These are phyloP conservation scores for Paramuricea clavata DNA, from an alignment of 92 coral and sea anemone genomes.

Conservation along the genomic window DNA sequence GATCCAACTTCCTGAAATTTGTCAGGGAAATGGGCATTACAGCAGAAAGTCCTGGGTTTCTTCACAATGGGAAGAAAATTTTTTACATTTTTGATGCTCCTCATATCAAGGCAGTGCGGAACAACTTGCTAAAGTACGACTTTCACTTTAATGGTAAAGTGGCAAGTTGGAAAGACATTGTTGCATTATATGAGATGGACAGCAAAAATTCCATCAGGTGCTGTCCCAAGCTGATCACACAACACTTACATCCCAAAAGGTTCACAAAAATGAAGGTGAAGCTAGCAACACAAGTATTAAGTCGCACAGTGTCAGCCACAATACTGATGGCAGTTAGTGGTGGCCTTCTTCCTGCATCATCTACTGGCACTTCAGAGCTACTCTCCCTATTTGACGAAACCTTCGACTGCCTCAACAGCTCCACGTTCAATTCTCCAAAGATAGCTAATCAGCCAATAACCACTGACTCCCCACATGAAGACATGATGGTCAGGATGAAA, in stretches of 20 bases:
- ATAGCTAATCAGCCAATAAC: conserved; percentile 15
- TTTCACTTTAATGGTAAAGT: conserved; percentile 21
- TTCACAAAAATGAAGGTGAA: conserved; percentile 31
- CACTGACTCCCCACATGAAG: background rate
- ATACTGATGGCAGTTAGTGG: conserved; percentile 26
- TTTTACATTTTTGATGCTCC: background rate
- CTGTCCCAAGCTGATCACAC: conserved; percentile 24
- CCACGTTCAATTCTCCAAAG: conserved; percentile 2
- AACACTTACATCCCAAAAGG: conserved; percentile 13
- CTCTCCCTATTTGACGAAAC: conserved; percentile 19
- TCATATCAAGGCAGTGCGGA: conserved; percentile 33
- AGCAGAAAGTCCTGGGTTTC: conserved; percentile 9
- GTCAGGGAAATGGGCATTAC: conserved; percentile 29
- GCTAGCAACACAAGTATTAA: conserved; percentile 23
- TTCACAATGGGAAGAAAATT: background rate
- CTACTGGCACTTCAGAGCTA: conserved; percentile 37
- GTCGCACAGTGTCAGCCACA: conserved; percentile 40
- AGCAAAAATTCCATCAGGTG: conserved; percentile 30
- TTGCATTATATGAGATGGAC: conserved; percentile 13
- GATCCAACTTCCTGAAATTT: conserved; percentile 28
- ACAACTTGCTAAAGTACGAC: conserved; percentile 21
- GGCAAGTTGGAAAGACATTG: conserved; percentile 42
- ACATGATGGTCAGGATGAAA: conserved; percentile 22
- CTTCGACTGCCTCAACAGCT: conserved; percentile 37
- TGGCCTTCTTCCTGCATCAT: conserved; percentile 27